A percentile compares a stretch with the other conserved stretches of the same genome.
phyloP scores from a whole-genome alignment of 2,888 invertebrate genomes.

The Lasioglossum figueresi region DNA sequence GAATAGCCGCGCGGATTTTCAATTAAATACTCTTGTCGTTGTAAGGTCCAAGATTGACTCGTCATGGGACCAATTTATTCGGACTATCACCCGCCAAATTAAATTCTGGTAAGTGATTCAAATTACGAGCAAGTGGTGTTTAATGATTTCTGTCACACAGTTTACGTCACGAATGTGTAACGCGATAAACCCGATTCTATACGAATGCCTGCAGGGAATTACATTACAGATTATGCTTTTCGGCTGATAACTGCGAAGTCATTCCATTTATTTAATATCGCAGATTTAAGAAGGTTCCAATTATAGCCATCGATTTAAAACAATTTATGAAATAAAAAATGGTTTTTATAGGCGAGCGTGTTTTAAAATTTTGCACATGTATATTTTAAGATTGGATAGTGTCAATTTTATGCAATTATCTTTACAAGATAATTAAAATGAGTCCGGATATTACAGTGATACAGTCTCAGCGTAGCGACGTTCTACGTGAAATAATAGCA shows the following conservation, averaged over 20 bases:
- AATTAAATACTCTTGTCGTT: slow-evolving; percentile 11
- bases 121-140: slow-evolving; percentile 13
- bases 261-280: background rate
- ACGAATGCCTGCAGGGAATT: background rate
- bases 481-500: background rate
- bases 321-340: background rate
- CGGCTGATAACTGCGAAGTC: background rate
- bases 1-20: background rate
- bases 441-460: background rate
- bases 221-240: background rate
- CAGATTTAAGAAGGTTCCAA: background rate
- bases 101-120: background rate
- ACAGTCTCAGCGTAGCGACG: background rate
- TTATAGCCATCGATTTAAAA: background rate
- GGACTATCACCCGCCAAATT: slow-evolving; percentile 8
- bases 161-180: slow-evolving; percentile 13
- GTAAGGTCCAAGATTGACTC: slow-evolving; percentile 9
- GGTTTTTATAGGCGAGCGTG: too few species aligned
- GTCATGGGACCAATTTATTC: background rate
- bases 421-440: too few species aligned
- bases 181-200: background rate
- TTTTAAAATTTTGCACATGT: too few species aligned
- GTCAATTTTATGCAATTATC: too few species aligned
- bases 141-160: background rate
- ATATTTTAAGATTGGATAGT: too few species aligned